These are phyloP conservation scores for Dusona sp. DNA, from an alignment of 2,888 invertebrate species.

Conservation along the genomic window DNA sequence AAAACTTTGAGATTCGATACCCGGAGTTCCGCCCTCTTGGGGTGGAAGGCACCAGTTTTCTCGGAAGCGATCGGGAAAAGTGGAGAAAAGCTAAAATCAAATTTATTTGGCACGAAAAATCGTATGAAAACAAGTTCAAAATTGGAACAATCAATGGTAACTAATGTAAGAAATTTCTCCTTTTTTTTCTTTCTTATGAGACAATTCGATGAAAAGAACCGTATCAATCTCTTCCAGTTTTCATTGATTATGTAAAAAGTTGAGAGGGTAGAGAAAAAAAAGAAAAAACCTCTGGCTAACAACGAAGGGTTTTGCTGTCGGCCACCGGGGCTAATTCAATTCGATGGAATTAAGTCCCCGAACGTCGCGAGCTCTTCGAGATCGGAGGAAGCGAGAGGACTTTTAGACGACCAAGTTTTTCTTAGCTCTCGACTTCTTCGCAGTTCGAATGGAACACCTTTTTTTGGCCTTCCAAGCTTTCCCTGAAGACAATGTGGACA, in stretches of 20 bases:
- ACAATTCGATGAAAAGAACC: slow-evolving; percentile 30
- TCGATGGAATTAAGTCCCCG: slow-evolving; percentile 61
- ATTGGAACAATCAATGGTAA: slow-evolving; percentile 32
- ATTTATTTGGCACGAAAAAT: slow-evolving; percentile 24
- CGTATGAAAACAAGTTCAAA: slow-evolving; percentile 26
- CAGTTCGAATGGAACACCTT: slow-evolving; percentile 48
- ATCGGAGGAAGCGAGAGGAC: slow-evolving; percentile 19
- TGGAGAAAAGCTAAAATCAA: slow-evolving; percentile 16
- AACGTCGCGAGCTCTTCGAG: slow-evolving; percentile 41
- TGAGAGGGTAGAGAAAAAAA: slow-evolving; percentile 18
- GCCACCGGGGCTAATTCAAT: slow-evolving; percentile 58
- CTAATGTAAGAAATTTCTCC: not conserved
- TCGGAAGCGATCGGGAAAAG: too few species aligned
- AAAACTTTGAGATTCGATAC: too few species aligned
- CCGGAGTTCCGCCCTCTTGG: too few species aligned
- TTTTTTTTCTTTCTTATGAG: not conserved
- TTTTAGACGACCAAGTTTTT: slow-evolving; percentile 56
- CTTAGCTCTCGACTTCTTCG: slow-evolving; percentile 21
- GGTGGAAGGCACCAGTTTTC: too few species aligned
- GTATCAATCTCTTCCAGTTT: slow-evolving; percentile 41
- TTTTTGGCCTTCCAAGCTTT: slow-evolving; percentile 36
- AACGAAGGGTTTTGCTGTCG: slow-evolving; percentile 43
- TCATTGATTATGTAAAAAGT: slow-evolving; percentile 53
- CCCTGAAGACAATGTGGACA: slow-evolving; percentile 48
- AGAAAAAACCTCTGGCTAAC: slow-evolving; percentile 7